Conservation (phyloP, 2,797 vertebrate genomes). For the Numenius phaeopus region DNA sequence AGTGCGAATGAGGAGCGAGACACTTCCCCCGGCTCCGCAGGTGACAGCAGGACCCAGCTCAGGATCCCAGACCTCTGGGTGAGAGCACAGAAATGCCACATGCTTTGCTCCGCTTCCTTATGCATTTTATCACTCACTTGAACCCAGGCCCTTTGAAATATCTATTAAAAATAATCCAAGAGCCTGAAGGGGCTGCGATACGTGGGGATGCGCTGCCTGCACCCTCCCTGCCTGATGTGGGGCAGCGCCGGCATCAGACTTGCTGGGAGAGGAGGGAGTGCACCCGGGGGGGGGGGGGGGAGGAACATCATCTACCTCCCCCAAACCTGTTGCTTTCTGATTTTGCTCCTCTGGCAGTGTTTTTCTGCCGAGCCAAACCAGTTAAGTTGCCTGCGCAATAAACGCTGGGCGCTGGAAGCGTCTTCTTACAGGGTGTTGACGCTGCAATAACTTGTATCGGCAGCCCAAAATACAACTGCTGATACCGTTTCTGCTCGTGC, state of each 20-base stretch:
- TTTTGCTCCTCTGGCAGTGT: background rate
- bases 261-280: background rate
- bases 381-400: background rate
- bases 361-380: background rate
- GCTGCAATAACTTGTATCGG: background rate
- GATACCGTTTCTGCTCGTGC: background rate
- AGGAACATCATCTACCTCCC: background rate
- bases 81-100: background rate
- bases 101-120: background rate
- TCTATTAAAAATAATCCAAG: background rate
- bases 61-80: background rate
- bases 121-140: background rate
- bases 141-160: background rate
- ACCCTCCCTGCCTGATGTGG: background rate
- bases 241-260: fast-evolving
- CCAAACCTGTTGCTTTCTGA: background rate
- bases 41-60: fast-evolving
- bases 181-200: background rate
- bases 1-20: background rate
- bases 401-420: background rate
- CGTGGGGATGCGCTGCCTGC: fast-evolving
- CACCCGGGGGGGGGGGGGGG: too few species aligned
- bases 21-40: background rate
- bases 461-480: background rate
- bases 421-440: background rate